Evolutionary conservation across 2,888 invertebrate genomes (phyloP).

Genomic region (Callinectes sapidus): DNA sequence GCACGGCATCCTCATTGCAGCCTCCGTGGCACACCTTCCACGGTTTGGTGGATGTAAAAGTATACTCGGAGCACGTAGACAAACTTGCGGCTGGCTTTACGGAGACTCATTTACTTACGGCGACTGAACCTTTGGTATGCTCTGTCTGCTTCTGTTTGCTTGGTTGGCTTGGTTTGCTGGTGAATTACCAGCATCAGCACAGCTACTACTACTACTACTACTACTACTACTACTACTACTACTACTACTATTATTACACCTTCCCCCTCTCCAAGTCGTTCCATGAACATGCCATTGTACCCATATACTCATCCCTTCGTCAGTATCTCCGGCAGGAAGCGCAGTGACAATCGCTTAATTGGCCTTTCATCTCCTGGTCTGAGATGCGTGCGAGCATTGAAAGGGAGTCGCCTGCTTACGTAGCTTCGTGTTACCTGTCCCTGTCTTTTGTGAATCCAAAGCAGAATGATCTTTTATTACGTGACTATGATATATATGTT

Average conservation of each 20-base stretch:
- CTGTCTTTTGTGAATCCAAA: not conserved
- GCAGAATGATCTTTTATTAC: not conserved
- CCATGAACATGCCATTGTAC: not conserved
- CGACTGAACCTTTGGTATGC: not conserved
- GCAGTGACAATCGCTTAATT: not conserved
- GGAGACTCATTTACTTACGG: not conserved
- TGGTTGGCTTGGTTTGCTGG: not conserved
- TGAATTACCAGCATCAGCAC: not conserved
- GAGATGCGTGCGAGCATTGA: not conserved
- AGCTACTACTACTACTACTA: not conserved
- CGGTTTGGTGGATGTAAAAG: not conserved
- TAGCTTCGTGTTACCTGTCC: not conserved
- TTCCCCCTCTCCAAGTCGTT: not conserved
- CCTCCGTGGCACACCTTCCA: not conserved
- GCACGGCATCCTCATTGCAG: not conserved
- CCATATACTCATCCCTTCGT: not conserved
- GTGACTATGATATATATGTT: no score
- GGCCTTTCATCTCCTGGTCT: not conserved
- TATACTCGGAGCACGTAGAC: conserved; percentile 6
- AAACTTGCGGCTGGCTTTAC: not conserved
- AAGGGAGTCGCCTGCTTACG: not conserved
- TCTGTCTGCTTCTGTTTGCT: not conserved
- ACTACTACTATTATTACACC: no score
- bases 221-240: not conserved
- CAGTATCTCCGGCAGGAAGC: not conserved